Evolutionary conservation across 2,888 invertebrate species (phyloP).

Genomic region (Mechanitis mazaeus): DNA sequence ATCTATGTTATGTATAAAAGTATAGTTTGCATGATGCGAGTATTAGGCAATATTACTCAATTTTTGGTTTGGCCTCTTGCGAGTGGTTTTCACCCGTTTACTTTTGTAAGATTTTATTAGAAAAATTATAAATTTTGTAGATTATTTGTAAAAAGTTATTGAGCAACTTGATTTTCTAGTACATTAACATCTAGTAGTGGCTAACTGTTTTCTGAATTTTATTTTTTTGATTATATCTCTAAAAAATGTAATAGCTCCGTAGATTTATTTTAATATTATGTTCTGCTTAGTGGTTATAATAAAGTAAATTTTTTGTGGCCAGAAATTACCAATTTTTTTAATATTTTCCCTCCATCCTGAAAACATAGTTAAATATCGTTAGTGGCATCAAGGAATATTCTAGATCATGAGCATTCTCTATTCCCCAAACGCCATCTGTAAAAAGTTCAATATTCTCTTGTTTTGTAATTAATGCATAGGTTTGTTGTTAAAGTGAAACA

Average conservation of each 20-base stretch:
- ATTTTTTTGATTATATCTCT: constrained; percentile 1
- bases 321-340: constrained; percentile 33
- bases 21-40: constrained; percentile 53
- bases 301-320: constrained; percentile 20
- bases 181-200: neutral
- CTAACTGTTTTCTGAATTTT: neutral
- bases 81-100: constrained; percentile 55
- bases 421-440: constrained; percentile 17
- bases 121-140: constrained; percentile 11
- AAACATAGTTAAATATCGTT: constrained; percentile 16
- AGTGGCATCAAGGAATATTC: constrained; percentile 49
- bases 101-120: constrained; percentile 36
- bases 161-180: neutral
- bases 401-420: constrained; percentile 43
- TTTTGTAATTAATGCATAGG: constrained; percentile 1
- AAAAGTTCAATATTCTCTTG: constrained; percentile 4
- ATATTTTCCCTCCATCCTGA: constrained; percentile 30
- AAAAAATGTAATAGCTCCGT: constrained; percentile 9
- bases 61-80: constrained; percentile 64
- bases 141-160: constrained; percentile 5
- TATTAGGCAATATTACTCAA: constrained; percentile 48
- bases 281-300: constrained; percentile 14
- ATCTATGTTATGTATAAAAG: constrained; percentile 58
- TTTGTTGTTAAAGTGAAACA: constrained; percentile 11
- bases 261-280: constrained; percentile 18